Evolutionary conservation across 1,140 invertebrate species (phyloP).

Genomic region (Papilio polyxenes): DNA sequence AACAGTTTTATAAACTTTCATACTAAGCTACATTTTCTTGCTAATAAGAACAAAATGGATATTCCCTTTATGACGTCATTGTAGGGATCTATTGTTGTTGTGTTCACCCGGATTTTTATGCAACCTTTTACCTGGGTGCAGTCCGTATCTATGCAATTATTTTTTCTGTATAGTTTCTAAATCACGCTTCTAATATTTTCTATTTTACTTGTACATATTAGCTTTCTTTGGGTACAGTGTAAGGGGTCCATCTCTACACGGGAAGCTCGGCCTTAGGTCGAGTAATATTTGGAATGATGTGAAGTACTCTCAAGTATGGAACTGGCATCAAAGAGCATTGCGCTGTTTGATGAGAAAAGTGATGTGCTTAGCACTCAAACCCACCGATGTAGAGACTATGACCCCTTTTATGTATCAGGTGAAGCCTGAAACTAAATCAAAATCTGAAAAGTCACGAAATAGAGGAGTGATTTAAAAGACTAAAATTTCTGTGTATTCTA

Average conservation of each 20-base stretch:
- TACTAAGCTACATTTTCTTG: not conserved
- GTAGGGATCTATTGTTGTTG: conserved; percentile 35
- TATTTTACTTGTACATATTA: conserved; percentile 49
- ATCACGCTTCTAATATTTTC: conserved; percentile 58
- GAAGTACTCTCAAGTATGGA: conserved; percentile 68
- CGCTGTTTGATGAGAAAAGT: conserved; percentile 67
- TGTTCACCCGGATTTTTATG: not conserved
- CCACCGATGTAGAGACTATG: conserved; percentile 71
- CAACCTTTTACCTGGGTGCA: conserved; percentile 43
- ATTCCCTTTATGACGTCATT: conserved; percentile 45
- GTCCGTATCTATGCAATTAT: conserved; percentile 38
- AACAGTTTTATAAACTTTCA: too few relatives aligned
- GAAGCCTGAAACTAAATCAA: not conserved
- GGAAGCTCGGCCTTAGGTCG: conserved; percentile 50
- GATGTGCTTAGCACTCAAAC: conserved; percentile 67
- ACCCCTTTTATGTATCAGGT: conserved; percentile 58
- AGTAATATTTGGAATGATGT: conserved; percentile 60
- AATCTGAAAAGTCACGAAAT: not conserved
- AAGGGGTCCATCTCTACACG: conserved; percentile 71
- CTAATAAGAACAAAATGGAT: conserved; percentile 32
- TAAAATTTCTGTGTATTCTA: too few relatives aligned
- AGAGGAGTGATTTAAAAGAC: too few relatives aligned
- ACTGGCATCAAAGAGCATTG: conserved; percentile 55
- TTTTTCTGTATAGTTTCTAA: conserved; percentile 63
- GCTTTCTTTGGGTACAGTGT: conserved; percentile 25